Evolutionary conservation across 2,113 vertebrate species (phyloP).

Genomic region (Chaenogobius annularis): DNA sequence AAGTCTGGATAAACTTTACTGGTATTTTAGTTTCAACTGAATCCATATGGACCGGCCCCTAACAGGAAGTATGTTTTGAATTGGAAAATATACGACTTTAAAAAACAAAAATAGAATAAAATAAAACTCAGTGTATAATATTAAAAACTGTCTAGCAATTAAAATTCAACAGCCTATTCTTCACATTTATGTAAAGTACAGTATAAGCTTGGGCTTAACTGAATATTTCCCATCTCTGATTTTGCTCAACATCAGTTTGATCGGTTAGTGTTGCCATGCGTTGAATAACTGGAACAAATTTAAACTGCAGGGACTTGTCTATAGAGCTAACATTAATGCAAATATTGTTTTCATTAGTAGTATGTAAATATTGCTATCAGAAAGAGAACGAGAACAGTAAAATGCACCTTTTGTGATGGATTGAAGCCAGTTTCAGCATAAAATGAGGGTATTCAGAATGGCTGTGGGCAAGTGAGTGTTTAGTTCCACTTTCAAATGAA

Average conservation of each 20-base stretch:
- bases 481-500: conserved; percentile 3
- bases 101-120: too few species aligned
- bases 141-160: too few species aligned
- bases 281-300: background rate
- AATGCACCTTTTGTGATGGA: background rate
- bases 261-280: background rate
- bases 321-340: background rate
- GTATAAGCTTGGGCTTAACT: background rate
- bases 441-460: background rate
- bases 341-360: background rate
- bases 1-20: too few species aligned
- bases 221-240: background rate
- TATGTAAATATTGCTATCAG: background rate
- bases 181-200: background rate
- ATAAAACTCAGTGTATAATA: too few species aligned
- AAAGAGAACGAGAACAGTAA: background rate
- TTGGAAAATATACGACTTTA: too few species aligned
- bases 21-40: too few species aligned
- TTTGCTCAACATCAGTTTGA: background rate
- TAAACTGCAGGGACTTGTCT: background rate
- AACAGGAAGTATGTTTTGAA: too few species aligned
- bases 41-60: too few species aligned
- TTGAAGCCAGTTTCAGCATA: background rate
- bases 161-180: too few species aligned
- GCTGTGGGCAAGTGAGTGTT: conserved; percentile 1